Evolutionary conservation across 1,140 invertebrate species (phyloP).

Genomic region (Trichoplusia ni): DNA sequence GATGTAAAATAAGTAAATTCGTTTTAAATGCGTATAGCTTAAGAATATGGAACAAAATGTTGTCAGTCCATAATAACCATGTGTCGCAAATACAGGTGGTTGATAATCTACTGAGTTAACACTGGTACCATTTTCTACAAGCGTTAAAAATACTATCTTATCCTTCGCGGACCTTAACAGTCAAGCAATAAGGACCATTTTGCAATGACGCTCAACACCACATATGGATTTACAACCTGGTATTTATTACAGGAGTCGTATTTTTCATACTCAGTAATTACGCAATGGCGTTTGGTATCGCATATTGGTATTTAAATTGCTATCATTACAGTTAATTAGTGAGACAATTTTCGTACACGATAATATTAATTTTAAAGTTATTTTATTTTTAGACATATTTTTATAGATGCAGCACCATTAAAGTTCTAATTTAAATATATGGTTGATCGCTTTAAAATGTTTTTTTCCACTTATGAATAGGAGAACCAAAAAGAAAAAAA

Average conservation of each 20-base stretch:
- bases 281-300: constrained; percentile 19
- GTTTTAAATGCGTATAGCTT: too few species aligned
- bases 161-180: neutral
- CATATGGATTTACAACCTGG: neutral
- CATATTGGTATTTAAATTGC: constrained; percentile 27
- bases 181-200: neutral
- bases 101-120: constrained; percentile 21
- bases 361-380: constrained; percentile 8
- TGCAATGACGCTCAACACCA: neutral
- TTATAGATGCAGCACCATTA: constrained; percentile 12
- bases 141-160: neutral
- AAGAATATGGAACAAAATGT: too few species aligned
- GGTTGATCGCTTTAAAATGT: neutral
- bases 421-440: constrained; percentile 10
- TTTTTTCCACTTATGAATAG: neutral
- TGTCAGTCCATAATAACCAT: too few species aligned
- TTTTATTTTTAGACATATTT: constrained; percentile 8
- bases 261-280: constrained; percentile 29
- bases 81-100: constrained; percentile 21
- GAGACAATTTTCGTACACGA: constrained; percentile 26
- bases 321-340: constrained; percentile 33
- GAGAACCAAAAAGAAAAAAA: neutral
- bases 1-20: too few species aligned
- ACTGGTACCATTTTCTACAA: constrained; percentile 9
- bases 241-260: constrained; percentile 7